These are phyloP conservation scores for Hoplostethus atlanticus DNA, from an alignment of 2,797 vertebrate genomes.

Conservation along the genomic window DNA sequence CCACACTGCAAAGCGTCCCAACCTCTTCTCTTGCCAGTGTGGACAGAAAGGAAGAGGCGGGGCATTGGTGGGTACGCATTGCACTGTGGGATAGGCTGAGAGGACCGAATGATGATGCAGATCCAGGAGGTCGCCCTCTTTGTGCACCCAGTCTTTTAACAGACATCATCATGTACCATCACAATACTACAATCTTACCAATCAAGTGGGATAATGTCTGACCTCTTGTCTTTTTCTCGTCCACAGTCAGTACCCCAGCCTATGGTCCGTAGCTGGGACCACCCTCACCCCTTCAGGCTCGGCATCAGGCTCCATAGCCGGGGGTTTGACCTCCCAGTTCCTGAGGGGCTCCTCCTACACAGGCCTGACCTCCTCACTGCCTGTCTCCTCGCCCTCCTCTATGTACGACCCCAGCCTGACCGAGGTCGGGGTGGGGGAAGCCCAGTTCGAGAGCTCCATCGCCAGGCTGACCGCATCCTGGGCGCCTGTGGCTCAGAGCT, in stretches of 20 bases:
- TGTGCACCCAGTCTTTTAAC: neutral
- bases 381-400: conserved; percentile 84
- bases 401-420: conserved; percentile 85
- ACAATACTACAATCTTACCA: neutral
- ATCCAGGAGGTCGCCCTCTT: conserved; percentile 13
- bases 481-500: conserved; percentile 88
- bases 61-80: conserved; percentile 6
- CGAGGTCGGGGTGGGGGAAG: conserved; percentile 82
- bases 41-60: conserved; percentile 8
- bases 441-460: conserved; percentile 88
- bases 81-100: neutral
- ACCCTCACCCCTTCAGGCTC: conserved; percentile 84
- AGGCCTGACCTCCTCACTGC: conserved; percentile 84
- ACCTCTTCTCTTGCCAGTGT: conserved; percentile 2
- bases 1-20: neutral
- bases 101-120: neutral
- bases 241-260: conserved; percentile 86
- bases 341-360: conserved; percentile 87
- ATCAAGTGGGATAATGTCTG: neutral
- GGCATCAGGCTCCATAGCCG: conserved; percentile 79
- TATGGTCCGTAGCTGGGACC: conserved; percentile 86
- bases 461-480: conserved; percentile 86
- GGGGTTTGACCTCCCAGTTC: conserved; percentile 86
- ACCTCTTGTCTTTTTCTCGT: neutral
- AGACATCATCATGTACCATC: neutral